Evolutionary conservation across 2,797 vertebrate species (phyloP).

Genomic region (Sebastes iracundus): DNA sequence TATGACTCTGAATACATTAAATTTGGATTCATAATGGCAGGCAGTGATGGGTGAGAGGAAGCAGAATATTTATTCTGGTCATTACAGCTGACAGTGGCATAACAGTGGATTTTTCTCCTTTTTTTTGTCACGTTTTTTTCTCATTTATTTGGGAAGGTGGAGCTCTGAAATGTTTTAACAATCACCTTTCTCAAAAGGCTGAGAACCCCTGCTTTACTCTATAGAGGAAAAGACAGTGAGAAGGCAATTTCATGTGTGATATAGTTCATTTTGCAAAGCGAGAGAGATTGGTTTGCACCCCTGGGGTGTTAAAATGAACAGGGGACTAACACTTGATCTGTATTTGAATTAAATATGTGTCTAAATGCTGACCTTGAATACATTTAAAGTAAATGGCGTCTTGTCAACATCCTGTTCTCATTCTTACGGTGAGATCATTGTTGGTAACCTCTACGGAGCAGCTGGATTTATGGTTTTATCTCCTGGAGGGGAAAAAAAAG

Average conservation of each 20-base stretch:
- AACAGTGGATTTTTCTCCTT: too few relatives aligned
- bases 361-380: conserved; percentile 5
- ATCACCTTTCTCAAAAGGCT: too few relatives aligned
- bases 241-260: neutral
- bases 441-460: neutral
- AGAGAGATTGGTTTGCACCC: neutral
- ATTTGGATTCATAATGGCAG: too few relatives aligned
- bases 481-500: neutral
- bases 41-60: too few relatives aligned
- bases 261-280: neutral
- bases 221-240: neutral
- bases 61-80: too few relatives aligned
- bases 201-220: too few relatives aligned
- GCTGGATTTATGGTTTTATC: conserved; percentile 6
- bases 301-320: neutral
- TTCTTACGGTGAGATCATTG: neutral
- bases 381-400: neutral
- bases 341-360: neutral
- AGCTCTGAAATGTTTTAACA: too few relatives aligned
- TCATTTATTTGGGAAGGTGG: too few relatives aligned
- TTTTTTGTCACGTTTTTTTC: too few relatives aligned
- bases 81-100: too few relatives aligned
- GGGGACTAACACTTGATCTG: neutral
- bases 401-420: neutral
- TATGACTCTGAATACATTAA: too few relatives aligned